phyloP scores from a whole-genome alignment of 2,113 vertebrate genomes.

The Patagioenas fasciata region DNA sequence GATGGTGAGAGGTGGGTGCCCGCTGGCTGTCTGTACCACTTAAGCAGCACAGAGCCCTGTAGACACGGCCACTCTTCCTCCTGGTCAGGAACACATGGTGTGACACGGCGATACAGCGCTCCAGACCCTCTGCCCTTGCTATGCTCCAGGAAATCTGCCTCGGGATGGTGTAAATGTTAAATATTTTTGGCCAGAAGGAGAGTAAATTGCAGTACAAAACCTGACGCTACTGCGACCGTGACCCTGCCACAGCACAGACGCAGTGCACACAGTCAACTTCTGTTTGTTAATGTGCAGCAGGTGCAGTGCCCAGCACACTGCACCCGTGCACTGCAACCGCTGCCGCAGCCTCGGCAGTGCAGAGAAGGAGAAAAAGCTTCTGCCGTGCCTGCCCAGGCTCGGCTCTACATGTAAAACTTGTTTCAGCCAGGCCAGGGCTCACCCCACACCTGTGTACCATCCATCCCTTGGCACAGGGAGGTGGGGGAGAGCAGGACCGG shows the following conservation, averaged over 20 bases:
- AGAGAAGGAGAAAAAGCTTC: neutral
- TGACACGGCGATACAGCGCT: neutral
- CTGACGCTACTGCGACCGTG: neutral
- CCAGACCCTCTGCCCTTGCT: neutral
- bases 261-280: neutral
- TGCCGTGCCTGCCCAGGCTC: neutral
- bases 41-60: neutral
- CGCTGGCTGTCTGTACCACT: neutral
- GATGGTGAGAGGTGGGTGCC: neutral
- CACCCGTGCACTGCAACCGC: neutral
- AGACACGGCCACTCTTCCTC: neutral
- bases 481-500: neutral
- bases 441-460: neutral
- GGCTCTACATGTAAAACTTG: neutral
- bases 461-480: neutral
- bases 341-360: neutral
- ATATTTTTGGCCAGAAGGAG: neutral
- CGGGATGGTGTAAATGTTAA: neutral
- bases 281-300: neutral
- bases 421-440: neutral
- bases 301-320: neutral
- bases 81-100: neutral
- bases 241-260: neutral
- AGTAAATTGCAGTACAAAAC: neutral
- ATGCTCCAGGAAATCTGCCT: neutral